These are phyloP conservation scores for Chaetodon trifascialis DNA, from an alignment of 2,113 vertebrate species.

Conservation along the genomic window DNA sequence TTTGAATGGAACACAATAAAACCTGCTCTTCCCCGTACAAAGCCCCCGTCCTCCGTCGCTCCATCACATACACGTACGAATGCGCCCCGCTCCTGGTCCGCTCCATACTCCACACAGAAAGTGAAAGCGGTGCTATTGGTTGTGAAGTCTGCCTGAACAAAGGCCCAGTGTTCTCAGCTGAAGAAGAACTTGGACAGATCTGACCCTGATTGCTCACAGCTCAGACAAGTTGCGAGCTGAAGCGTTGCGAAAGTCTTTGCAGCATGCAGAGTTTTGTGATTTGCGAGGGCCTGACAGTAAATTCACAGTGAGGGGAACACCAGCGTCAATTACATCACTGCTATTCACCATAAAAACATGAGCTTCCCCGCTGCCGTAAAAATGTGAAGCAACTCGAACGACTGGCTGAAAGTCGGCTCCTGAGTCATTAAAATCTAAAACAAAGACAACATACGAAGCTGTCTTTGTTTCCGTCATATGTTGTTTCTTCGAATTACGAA, in stretches of 20 bases:
- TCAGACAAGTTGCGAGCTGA: constrained; percentile 27
- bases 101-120: constrained; percentile 24
- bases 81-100: constrained; percentile 17
- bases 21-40: constrained; percentile 21
- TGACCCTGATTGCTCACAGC: constrained; percentile 50
- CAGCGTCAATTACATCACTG: neutral
- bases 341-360: neutral
- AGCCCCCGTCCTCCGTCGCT: constrained; percentile 29
- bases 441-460: neutral
- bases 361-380: neutral
- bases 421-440: neutral
- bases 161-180: constrained; percentile 63
- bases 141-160: constrained; percentile 65
- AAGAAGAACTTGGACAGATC: constrained; percentile 44
- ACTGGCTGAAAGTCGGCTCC: neutral
- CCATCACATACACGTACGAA: constrained; percentile 54
- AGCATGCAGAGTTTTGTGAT: constrained; percentile 1
- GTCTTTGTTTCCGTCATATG: neutral
- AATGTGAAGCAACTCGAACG: neutral
- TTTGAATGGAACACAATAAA: constrained; percentile 56
- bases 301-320: neutral
- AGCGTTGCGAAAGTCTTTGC: neutral
- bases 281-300: constrained; percentile 11
- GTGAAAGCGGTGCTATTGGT: constrained; percentile 64
- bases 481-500: neutral